phyloP scores from a whole-genome alignment of 2,797 vertebrate species.

The Psittacula echo region DNA sequence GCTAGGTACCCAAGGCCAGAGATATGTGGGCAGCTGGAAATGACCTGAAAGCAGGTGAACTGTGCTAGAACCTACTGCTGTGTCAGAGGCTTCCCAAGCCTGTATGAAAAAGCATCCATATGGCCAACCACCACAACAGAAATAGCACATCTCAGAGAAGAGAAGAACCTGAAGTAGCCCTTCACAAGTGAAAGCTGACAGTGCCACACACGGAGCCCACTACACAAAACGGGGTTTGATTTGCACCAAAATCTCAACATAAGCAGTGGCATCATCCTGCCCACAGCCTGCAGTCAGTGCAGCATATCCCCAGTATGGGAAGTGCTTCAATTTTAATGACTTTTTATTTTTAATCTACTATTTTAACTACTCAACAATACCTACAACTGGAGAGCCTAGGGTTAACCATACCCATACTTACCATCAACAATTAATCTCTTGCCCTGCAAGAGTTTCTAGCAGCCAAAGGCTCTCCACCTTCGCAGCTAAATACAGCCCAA shows the following conservation, averaged over 20 bases:
- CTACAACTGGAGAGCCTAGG: background rate
- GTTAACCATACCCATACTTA: background rate
- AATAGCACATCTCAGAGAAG: background rate
- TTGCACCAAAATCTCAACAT: background rate
- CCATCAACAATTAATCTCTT: background rate
- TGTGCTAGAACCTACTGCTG: background rate
- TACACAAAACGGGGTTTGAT: background rate
- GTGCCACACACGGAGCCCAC: background rate
- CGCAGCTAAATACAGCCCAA: conserved; percentile 20
- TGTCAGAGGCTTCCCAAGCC: conserved; percentile 6
- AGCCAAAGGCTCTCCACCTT: background rate
- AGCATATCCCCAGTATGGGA: fast-evolving
- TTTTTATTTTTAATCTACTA: background rate
- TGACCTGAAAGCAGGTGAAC: background rate
- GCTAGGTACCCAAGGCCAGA: background rate
- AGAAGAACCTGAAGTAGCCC: background rate
- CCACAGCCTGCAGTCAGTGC: background rate
- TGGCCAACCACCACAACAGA: background rate
- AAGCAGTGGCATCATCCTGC: background rate
- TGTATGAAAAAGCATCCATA: background rate
- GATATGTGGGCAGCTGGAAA: background rate
- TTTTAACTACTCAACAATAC: background rate
- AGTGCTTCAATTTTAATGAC: background rate
- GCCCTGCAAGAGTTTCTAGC: background rate
- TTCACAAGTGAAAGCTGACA: background rate